Evolutionary conservation across 2,113 vertebrate genomes (phyloP), one percentile per base, ranked within the genome.

Genomic region (Cranoglanis bouderius): DNA sequence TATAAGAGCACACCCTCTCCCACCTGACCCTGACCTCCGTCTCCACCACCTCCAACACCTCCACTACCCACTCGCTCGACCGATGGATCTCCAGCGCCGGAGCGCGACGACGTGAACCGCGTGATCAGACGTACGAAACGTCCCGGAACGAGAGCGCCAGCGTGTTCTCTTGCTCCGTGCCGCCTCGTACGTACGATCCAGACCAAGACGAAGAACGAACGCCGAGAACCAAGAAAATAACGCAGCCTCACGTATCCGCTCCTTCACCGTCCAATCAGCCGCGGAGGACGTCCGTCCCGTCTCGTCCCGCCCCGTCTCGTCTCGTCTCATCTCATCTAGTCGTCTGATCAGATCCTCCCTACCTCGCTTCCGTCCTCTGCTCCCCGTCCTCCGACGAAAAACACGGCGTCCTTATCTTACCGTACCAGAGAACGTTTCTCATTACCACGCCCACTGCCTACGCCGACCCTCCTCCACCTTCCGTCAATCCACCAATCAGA

Each of bases 1-100:
- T 97, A 80, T 98, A 96, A 97, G 95, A 88, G 92, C 88, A 90
- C 87, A 92, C 75, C 90, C 87, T 32, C 81, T 26, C 32, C 80
- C 53, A 59, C 32, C 80, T 40, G 55, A 82, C 81, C 32, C 80
- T 40, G 55, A 82, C 81, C 82, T 89, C 19, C 59, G 84, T 67
- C 88, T 72, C 21, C 84, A 59, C 82, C 91, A 88, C 72, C 67
- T 83, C 80, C 35, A 75, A 80, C 40, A 19, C 57, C n/a, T n/a
- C n/a, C 89, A 87, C 19, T 18, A 35, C 81, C 88, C 26, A 4
- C 87, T 49, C 46, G 1, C 46, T 49, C 78, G 46, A 35, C 46
- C 46, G 59, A 21, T 57, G 65, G 6, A 29, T 65, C 53, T 59
- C 82, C 57, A 21, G 35, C 24, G 12, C 57, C 90, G 24, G 74